Base-by-base conservation (phyloP, 2,888 invertebrate genomes). In the Autographa pulchrina region DNA sequence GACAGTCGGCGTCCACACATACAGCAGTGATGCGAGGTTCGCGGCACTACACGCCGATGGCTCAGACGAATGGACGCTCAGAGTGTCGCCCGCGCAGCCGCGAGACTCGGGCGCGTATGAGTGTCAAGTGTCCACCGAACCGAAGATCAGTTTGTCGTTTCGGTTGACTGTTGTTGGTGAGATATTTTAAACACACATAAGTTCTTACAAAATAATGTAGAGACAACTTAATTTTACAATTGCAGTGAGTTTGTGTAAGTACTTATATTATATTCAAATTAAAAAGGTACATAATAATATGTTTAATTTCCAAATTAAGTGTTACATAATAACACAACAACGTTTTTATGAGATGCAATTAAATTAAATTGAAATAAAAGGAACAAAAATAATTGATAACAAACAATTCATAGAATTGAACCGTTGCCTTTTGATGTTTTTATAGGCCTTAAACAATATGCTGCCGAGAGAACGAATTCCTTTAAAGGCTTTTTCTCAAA, bases 91-190 rank as follows among this genome's bases (percentile, higher is more conserved):
- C 0, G 94, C 97, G 66, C 97, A 97, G 89, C 96, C 97, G 2
- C 96, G 98, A 74, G 98, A 98, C 93, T 98, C 98, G 69, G 98
- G 98, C 74, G 97, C 98, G 78, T 98, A 98, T 93, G 98, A 98
- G 96, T 98, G 98, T 91, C 98, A 98, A 96, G 98, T 98, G 80
- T 98, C 98, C 86, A 98, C 98, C 31, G 98, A 98, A 90, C 98
- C 98, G 71, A 98, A 98, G 96, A 98, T 98, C 94, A 98, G 98
- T 91, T 84, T 94, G 65, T 93, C 97, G 32, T 97, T 97, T 91
- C 96, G 97, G 82, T 96, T 98, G 75, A 97, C 96, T 86, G 98
- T 98, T 86, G 97, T 98, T 78, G 97, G 98, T 98, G 89, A 96
- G 97, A n/a, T 48, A 0, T 38, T 38, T 38, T 38, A 38, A 11